phyloP scores from a whole-genome alignment of 92 coral and sea anemone genomes.

The Actinostola sp. region DNA sequence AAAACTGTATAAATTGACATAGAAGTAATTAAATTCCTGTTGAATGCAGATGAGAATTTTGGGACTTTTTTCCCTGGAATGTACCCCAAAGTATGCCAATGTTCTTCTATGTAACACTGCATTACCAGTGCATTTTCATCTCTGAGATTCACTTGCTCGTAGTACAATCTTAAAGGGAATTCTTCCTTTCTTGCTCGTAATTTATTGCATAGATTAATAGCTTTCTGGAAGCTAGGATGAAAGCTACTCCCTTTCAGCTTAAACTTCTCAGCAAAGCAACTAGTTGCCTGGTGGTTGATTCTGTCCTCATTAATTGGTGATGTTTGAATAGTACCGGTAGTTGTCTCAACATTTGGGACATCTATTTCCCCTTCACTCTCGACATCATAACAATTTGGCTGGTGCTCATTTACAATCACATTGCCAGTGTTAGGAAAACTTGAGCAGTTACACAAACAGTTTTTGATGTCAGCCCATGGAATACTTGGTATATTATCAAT shows the following conservation, averaged over 20 bases:
- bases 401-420: no score
- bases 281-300: no score
- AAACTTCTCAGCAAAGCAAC: not conserved
- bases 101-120: not conserved
- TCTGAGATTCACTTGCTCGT: constrained; percentile 23
- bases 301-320: no score
- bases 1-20: constrained; percentile 9
- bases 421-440: no score
- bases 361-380: no score
- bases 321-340: no score
- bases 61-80: constrained; percentile 43
- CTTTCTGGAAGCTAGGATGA: constrained; percentile 24
- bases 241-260: constrained; percentile 18
- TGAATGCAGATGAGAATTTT: constrained; percentile 25
- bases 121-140: constrained; percentile 58
- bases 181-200: constrained; percentile 10
- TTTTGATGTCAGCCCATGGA: no score
- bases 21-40: not conserved
- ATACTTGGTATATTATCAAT: no score
- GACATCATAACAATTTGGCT: no score
- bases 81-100: constrained; percentile 36
- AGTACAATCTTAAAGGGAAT: not conserved
- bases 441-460: no score
- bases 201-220: not conserved
- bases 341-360: no score